Base-by-base conservation (phyloP, 2,888 invertebrate species). In the Cyrtodaria siliqua region DNA sequence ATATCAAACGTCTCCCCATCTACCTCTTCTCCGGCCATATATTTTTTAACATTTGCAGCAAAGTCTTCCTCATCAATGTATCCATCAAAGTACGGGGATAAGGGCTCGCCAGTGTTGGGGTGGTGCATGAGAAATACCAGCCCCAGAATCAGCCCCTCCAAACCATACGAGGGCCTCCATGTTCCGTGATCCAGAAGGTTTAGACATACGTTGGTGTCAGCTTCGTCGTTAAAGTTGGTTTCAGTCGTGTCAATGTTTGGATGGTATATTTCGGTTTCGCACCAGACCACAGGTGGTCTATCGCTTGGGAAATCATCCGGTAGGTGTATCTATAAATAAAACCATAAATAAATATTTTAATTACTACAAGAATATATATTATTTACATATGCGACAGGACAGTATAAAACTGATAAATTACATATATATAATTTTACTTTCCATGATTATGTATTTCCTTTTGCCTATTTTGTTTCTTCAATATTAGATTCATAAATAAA, bases 181-280 rank as follows among this genome's bases (percentile, higher is more conserved):
- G 33, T 50, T 2, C 66, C 70, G n/a, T 44, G 2, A 8, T 74
- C 75, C 12, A 79, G 50, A 9, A 79, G n/a, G 47, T 75, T 79
- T 6, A 74, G 20, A 49, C 79, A 79, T 1, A 79, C 79, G 18
- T 79, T 79, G 4, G 60, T 60, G 23, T 29, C 26, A 1, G 23
- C 2, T 12, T 59, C 47, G 2, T 53, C 62, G 23, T 55, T 23
- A 23, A 44, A 27, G 9, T 52, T 29, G 0, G 59, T 26, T 1
- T 67, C 63, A 16, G 29, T 29, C 16, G 29, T 62, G 47, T 75
- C 79, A 33, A 79, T 79, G 40, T 79, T 79, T 0, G 79, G 79
- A 38, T 79, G 79, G 56, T 71, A 79, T 2, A 79, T 66, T 2
- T 67, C 60, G 0, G 79, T 75, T 12, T 62, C 18, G 38, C 79